Base-by-base conservation (phyloP, 2,797 vertebrate genomes). In the Pipistrellus pygmaeus region DNA sequence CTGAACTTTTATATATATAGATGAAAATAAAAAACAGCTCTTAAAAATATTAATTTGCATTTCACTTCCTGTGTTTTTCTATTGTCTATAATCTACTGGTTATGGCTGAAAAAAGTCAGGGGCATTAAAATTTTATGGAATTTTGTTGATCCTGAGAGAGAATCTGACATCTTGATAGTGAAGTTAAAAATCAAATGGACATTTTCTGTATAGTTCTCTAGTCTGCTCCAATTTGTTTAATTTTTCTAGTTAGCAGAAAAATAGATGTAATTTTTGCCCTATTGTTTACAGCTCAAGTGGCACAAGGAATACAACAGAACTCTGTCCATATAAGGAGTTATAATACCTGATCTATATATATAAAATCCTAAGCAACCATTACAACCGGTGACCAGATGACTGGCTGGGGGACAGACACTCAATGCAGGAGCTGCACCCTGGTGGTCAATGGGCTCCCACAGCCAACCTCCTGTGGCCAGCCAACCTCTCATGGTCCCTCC, bases 151-250 rank as follows among this genome's bases (percentile, higher is more conserved):
- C 44, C 27, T 32, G 25, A 85, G 25, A 60, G 32, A 85, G 41
- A 81, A 75, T 38, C 30, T 91, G 41, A 68, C n/a, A 69, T 14
- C 32, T 64, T 7, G 30, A 76, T 6, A 53, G 30, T 9, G 41
- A 62, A n/a, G 20, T 51, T 51, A 25, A 78, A 96, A 91, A 41
- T 76, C 72, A 76, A 72, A 72, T 83, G 57, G n/a, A 32, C 30
- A 68, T 64, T 85, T 77, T 23, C 81, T 75, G 6, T 68, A 81
- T 8, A 48, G 11, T 87, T 88, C 13, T 68, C 12, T 71, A 32
- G 32, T 69, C 32, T 94, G 88, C 17, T 30, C 38, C 15, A 72
- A 27, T 81, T 86, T 81, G 10, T 68, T 68, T 84, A 38, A 60
- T 62, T 89, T 32, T 69, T 93, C 38, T 73, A 5, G 13, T 73